These are phyloP conservation scores for Gnatocerus cornutus DNA, from an alignment of 2,888 invertebrate genomes.

Conservation along the genomic window DNA sequence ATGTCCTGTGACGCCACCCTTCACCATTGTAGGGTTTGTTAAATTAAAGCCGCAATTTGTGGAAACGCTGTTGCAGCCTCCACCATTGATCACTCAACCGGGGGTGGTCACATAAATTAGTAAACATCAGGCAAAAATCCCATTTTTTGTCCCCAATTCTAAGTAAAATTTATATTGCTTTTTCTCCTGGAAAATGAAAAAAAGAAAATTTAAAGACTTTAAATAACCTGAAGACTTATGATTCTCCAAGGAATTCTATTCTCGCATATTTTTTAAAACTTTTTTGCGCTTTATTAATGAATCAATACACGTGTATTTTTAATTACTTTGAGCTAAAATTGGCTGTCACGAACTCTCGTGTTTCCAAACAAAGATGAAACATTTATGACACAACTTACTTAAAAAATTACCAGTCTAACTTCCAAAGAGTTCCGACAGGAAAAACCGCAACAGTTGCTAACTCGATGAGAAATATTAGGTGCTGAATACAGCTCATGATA, in stretches of 20 bases:
- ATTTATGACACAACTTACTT: background rate
- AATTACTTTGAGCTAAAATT: too few species aligned
- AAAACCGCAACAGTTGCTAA: background rate
- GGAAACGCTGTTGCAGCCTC: background rate
- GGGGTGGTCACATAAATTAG: too few species aligned
- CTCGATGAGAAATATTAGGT: background rate
- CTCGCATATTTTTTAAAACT: too few species aligned
- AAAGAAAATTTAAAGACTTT: too few species aligned
- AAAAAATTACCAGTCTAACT: background rate
- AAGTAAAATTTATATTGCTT: too few species aligned
- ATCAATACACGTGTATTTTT: too few species aligned
- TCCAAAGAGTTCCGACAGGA: background rate
- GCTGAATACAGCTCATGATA: background rate
- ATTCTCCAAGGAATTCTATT: too few species aligned
- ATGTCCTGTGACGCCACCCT: conserved; percentile 6
- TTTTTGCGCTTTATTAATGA: too few species aligned
- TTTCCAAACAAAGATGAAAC: conserved; percentile 1
- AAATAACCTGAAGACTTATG: too few species aligned
- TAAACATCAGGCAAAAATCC: too few species aligned
- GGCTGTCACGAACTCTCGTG: background rate
- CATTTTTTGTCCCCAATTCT: too few species aligned
- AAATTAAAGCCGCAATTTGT: conserved; percentile 18
- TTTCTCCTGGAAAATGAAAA: too few species aligned
- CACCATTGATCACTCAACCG: background rate
- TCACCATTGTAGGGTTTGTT: conserved; percentile 10